phyloP scores from a whole-genome alignment of 2,888 invertebrate species.

The Peribatodes rhomboidaria region DNA sequence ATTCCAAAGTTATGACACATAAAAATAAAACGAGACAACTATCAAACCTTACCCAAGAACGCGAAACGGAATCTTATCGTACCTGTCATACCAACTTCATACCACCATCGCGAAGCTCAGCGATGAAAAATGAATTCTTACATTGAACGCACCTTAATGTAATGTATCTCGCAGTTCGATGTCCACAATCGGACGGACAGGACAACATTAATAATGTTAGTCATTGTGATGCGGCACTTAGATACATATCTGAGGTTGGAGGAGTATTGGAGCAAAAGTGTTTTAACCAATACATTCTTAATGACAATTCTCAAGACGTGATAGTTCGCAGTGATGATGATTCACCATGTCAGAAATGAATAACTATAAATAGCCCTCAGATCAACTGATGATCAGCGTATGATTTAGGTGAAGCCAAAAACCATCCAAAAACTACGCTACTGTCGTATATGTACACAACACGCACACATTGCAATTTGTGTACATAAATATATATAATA shows the following conservation, averaged over 20 bases:
- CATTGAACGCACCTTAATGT: conserved; percentile 79
- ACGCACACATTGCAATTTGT: no score
- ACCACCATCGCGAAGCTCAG: conserved; percentile 58
- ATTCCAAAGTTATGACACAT: conserved; percentile 30
- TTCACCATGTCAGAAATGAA: no score
- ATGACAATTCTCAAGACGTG: no score
- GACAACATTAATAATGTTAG: conserved; percentile 81
- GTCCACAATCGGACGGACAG: conserved; percentile 74
- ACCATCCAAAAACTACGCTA: no score
- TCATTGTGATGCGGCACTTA: conserved; percentile 66
- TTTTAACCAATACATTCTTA: neutral
- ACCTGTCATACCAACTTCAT: conserved; percentile 73
- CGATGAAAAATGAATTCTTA: conserved; percentile 75
- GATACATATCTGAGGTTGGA: conserved; percentile 70
- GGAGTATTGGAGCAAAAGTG: conserved; percentile 22
- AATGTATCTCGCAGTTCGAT: conserved; percentile 65
- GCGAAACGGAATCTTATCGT: conserved; percentile 72
- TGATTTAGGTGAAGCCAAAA: no score
- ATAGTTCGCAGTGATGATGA: neutral
- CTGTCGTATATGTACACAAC: no score
- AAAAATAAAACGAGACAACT: conserved; percentile 24
- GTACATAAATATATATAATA: no score
- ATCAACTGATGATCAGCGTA: no score
- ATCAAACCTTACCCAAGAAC: conserved; percentile 51
- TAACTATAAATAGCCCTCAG: no score